Base-by-base conservation (phyloP, 2,797 vertebrate species). In the Rousettus madagascariensis region DNA sequence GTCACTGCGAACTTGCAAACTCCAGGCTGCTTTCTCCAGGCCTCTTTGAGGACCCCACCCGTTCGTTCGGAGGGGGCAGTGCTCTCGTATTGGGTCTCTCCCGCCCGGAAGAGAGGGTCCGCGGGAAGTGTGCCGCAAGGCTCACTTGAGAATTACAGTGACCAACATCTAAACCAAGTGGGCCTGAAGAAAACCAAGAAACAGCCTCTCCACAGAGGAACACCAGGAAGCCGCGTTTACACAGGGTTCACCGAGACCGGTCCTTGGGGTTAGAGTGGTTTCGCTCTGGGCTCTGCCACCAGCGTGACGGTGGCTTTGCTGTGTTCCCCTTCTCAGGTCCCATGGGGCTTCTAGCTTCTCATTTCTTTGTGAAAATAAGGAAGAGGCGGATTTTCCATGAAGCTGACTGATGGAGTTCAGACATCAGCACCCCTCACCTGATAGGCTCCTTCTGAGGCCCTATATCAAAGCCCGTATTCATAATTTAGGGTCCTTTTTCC, bases 221-320 rank as follows among this genome's bases (percentile, higher is more conserved):
- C 17, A 16, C 22, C 22, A 19, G 24, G 26, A 65, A 57, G 46
- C 16, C 22, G 30, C 5, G 0, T 28, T 22, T 2, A 10, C 59
- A n/a, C 26, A 19, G 72, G 59, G n/a, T 15, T 33, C 66, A 3
- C 0, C 5, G 1, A 3, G 26, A 6, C 77, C 17, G 15, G 19
- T 2, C 6, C 8, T 2, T 5, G 0, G 26, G 38, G 59, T 22
- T 9, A 71, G 15, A 30, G 5, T 8, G 8, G 20, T 17, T 41
- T 19, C 84, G 3, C 33, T 16, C 28, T 4, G 43, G 36, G 30
- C 49, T 86, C 63, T 71, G 63, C 91, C 91, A 15, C 83, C 0
- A 0, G 8, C 36, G 3, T 3, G 11, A 8, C 8, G 1, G 65
- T 0, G 8, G 43, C 28, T 41, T 30, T 22, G 38, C 65, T 24